These are phyloP conservation scores for Drosophila mauritiana DNA, from an alignment of 1,140 invertebrate species.

Conservation along the genomic window DNA sequence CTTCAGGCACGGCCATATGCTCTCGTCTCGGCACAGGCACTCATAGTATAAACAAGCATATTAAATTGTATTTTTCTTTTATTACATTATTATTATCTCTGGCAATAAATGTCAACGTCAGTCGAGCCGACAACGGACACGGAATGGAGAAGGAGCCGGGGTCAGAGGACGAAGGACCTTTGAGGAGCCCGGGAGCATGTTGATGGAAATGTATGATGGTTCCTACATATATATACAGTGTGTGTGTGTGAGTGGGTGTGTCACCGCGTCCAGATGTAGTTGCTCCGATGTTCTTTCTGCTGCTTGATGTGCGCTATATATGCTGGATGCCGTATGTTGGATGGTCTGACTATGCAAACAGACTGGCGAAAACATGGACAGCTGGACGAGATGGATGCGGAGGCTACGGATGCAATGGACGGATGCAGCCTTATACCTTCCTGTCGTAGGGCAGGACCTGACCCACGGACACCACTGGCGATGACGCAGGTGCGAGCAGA, in stretches of 20 bases:
- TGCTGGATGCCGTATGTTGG: constrained; percentile 28
- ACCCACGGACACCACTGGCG: constrained; percentile 16
- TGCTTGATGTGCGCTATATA: constrained; percentile 16
- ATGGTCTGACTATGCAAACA: constrained; percentile 50
- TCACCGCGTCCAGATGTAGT: constrained; percentile 18
- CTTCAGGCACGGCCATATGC: constrained; percentile 41
- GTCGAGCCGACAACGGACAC: constrained; percentile 72
- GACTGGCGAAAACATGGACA: constrained; percentile 25
- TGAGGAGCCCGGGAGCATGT: constrained; percentile 34
- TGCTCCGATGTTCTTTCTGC: constrained; percentile 33
- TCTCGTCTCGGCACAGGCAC: constrained; percentile 26
- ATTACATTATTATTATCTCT: constrained; percentile 84
- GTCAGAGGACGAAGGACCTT: constrained; percentile 27
- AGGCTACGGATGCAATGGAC: constrained; percentile 4
- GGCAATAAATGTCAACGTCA: constrained; percentile 83
- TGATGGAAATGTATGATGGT: constrained; percentile 44
- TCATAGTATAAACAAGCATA: constrained; percentile 81
- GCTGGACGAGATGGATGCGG: constrained; percentile 47
- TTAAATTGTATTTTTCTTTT: constrained; percentile 83
- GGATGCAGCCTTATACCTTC: constrained; percentile 54
- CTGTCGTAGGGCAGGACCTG: constrained; percentile 67
- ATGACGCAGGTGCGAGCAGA: constrained; percentile 36
- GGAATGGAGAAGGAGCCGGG: constrained; percentile 29
- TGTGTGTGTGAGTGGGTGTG: constrained; percentile 20
- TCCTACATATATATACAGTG: constrained; percentile 34